Evolutionary conservation across 1,140 invertebrate species (phyloP).

Genomic region (Antheraea pernyi): DNA sequence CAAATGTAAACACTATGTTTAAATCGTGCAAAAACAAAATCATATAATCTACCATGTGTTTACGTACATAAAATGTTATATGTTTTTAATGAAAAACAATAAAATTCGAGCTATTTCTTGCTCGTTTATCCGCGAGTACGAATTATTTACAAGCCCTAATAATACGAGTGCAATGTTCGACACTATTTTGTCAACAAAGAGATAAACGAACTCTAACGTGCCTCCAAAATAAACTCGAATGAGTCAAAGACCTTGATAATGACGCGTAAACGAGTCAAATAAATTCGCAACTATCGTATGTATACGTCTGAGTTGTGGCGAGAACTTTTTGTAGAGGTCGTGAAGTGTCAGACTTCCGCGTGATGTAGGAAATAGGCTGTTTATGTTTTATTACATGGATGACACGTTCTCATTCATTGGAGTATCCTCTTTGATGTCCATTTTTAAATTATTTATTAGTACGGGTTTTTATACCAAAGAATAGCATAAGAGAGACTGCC

Average conservation of each 20-base stretch:
- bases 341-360: slow-evolving; percentile 20
- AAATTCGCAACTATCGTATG: slow-evolving; percentile 28
- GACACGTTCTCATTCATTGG: background rate
- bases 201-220: slow-evolving; percentile 47
- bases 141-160: slow-evolving; percentile 1
- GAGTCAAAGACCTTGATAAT: slow-evolving; percentile 74
- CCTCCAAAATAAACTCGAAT: slow-evolving; percentile 53
- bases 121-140: background rate
- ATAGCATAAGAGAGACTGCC: too few species aligned
- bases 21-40: too few species aligned
- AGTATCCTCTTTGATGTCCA: background rate
- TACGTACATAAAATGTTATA: too few species aligned
- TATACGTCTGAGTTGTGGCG: background rate
- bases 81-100: background rate
- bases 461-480: too few species aligned
- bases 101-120: background rate
- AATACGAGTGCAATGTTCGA: slow-evolving; percentile 48
- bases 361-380: slow-evolving; percentile 1
- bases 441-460: background rate
- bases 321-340: slow-evolving; percentile 10
- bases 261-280: slow-evolving; percentile 39
- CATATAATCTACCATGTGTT: too few species aligned
- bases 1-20: too few species aligned
- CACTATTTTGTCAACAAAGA: slow-evolving; percentile 51
- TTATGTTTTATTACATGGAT: background rate